A percentile compares a stretch with the other conserved stretches of the same genome.
These are phyloP conservation scores for Vulpes lagopus DNA, from an alignment of 2,113 vertebrate species.

Conservation along the genomic window DNA sequence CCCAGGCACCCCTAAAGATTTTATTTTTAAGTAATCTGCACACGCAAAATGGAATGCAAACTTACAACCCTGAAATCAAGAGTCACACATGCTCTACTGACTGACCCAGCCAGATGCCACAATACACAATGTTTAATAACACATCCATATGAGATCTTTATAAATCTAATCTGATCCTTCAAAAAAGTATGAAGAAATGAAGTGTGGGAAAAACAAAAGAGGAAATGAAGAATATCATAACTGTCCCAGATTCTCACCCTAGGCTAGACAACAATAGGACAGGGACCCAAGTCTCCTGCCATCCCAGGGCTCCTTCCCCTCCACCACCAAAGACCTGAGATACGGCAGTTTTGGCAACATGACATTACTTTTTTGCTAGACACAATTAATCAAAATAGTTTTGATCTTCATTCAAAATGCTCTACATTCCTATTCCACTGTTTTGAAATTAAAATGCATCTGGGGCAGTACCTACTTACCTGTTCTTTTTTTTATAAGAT, in stretches of 20 bases:
- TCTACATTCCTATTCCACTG: neutral
- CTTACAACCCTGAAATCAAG: neutral
- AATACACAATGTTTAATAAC: neutral
- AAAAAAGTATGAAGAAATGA: neutral
- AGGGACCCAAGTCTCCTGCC: neutral
- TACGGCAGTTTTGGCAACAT: neutral
- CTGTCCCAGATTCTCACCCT: neutral
- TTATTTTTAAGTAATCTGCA: neutral
- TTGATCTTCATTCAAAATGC: neutral
- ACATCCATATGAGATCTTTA: neutral
- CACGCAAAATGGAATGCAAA: neutral
- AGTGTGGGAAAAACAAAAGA: neutral
- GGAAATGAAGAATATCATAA: neutral
- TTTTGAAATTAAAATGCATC: neutral
- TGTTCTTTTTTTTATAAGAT: too few relatives aligned
- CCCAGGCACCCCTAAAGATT: neutral
- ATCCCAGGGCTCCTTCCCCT: neutral
- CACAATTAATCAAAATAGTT: neutral
- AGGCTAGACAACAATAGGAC: neutral
- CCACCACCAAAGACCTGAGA: neutral
- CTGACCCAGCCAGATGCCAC: neutral
- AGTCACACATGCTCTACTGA: neutral
- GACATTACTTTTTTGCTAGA: neutral
- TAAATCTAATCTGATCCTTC: neutral
- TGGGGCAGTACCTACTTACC: neutral